Base-by-base conservation (phyloP, 2,113 vertebrate species). In the Lutjanus erythropterus region DNA sequence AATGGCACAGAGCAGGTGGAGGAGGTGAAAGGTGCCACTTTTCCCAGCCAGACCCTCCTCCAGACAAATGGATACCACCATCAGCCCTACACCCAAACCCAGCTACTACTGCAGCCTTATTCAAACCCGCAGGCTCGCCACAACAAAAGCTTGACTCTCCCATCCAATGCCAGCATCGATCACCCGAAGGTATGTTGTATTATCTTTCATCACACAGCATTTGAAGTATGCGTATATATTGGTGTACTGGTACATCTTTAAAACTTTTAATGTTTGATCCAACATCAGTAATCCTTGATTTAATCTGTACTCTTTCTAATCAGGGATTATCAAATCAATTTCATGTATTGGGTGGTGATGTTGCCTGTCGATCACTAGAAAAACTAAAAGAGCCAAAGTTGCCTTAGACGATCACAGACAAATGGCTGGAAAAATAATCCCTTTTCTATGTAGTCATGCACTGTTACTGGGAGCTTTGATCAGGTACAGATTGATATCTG, bases 101-200 rank as follows among this genome's bases (percentile, higher is more conserved):
- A 79, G 47, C 42, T 60, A 1, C 65, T 59, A 16, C 65, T 42
- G 1, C 70, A 77, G 21, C 69, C 77, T 18, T 59, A 59, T 59
- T 50, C 79, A 37, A 76, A 25, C 41, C 56, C 14, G 14, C 81
- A 76, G 47, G 23, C 61, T 21, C 42, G 37, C 18, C 47, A 25
- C 68, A 62, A 33, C 33, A 83, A 67, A 68, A 52, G 7, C 62
- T 35, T 10, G 1, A 23, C 19, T 47, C n/a, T 59, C 11, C 44
- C 71, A 9, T 39, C 60, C 39, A 39, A 44, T 15, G 39, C 16
- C 29, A 49, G 19, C 10, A 23, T 4, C 27, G 83, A 78, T 19
- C 15, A 11, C 27, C n/a, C 42, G 47, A 81, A 90, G 89, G 90
- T 92, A 64, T 27, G 62, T n/a, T 61, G 10, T 19, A 11, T 56